Evolutionary conservation across 1,140 invertebrate species (phyloP).

Genomic region (Cardiocondyla obscurior): DNA sequence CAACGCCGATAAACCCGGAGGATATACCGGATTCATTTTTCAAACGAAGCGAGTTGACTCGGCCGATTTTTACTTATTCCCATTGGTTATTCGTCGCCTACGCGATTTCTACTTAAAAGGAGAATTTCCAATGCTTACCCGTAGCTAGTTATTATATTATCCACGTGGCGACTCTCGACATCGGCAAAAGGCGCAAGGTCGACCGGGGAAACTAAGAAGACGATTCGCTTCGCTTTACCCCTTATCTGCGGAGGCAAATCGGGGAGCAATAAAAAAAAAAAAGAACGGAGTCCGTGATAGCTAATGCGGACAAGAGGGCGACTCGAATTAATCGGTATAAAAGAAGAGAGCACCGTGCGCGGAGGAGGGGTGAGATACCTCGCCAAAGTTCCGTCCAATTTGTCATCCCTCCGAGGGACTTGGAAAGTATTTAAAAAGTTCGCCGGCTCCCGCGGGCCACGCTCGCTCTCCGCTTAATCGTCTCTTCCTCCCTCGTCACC

Average conservation of each 20-base stretch:
- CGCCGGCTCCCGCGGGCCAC: slow-evolving; percentile 57
- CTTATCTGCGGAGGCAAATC: slow-evolving; percentile 15
- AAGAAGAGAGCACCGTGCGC: neutral
- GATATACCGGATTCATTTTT: neutral
- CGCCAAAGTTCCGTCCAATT: slow-evolving; percentile 64
- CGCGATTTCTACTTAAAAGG: neutral
- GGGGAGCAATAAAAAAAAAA: neutral
- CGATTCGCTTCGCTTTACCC: slow-evolving; percentile 16
- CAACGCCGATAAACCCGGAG: slow-evolving; percentile 1
- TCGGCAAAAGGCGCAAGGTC: neutral
- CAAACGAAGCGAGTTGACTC: neutral
- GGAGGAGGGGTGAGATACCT: slow-evolving; percentile 14
- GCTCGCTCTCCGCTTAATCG: slow-evolving; percentile 65
- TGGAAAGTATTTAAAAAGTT: slow-evolving; percentile 74
- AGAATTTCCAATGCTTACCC: neutral
- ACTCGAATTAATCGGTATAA: slow-evolving; percentile 63
- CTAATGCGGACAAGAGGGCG: slow-evolving; percentile 51
- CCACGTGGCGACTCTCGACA: neutral
- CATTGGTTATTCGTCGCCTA: neutral
- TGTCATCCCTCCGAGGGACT: slow-evolving; percentile 67
- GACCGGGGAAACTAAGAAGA: slow-evolving; percentile 5
- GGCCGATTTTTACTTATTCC: neutral
- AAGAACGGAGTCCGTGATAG: neutral
- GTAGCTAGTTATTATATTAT: neutral
- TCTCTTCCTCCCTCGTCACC: slow-evolving; percentile 10